Percentiles rank a stretch among this genome's conserved stretches.
phyloP scores from a whole-genome alignment of 2,113 vertebrate species.

The Ramphastos sulfuratus region DNA sequence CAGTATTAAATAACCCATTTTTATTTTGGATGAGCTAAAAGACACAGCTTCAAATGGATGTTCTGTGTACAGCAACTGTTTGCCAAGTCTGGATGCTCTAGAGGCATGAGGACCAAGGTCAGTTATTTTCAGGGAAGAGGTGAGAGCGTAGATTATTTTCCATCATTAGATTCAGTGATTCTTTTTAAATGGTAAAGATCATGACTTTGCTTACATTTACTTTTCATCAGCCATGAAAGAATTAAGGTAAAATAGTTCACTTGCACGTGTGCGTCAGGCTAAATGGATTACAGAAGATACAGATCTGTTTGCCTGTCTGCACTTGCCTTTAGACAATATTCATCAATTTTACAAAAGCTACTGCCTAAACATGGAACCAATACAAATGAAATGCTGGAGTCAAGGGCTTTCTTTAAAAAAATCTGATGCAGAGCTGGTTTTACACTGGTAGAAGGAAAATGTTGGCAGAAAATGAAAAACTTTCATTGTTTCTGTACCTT shows the following conservation, averaged over 20 bases:
- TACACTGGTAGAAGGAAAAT: conserved; percentile 22
- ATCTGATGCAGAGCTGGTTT: conserved; percentile 44
- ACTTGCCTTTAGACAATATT: conserved; percentile 81
- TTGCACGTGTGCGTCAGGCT: conserved; percentile 60
- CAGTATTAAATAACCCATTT: conserved; percentile 8
- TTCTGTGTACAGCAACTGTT: conserved; percentile 40
- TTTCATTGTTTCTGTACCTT: neutral
- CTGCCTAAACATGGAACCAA: conserved; percentile 65
- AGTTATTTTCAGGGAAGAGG: conserved; percentile 44
- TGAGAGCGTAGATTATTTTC: conserved; percentile 61
- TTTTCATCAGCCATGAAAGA: conserved; percentile 75
- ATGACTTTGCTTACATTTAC: conserved; percentile 66
- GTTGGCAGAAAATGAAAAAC: conserved; percentile 50
- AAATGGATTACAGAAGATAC: conserved; percentile 81
- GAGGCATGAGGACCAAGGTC: conserved; percentile 42
- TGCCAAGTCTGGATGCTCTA: conserved; percentile 37
- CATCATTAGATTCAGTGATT: conserved; percentile 54
- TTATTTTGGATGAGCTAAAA: conserved; percentile 56
- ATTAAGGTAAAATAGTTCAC: conserved; percentile 67
- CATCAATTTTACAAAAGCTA: conserved; percentile 80
- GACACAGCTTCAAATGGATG: conserved; percentile 50
- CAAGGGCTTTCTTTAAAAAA: conserved; percentile 44
- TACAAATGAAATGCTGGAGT: conserved; percentile 67
- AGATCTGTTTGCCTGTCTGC: conserved; percentile 81
- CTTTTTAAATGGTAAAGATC: conserved; percentile 65